These are phyloP conservation scores for Eilema depressum DNA, from an alignment of 2,888 invertebrate genomes.

Conservation along the genomic window DNA sequence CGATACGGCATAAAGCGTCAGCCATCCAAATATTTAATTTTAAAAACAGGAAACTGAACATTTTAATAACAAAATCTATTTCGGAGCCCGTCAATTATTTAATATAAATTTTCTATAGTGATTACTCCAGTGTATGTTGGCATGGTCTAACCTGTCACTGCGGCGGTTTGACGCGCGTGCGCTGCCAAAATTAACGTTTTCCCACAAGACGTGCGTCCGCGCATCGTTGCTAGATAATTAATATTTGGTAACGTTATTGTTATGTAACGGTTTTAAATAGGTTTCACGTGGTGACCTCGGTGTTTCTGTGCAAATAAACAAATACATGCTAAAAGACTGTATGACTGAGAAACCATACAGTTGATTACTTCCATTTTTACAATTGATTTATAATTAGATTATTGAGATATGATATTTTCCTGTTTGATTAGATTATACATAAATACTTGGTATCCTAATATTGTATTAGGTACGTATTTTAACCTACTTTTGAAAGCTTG, in stretches of 20 bases:
- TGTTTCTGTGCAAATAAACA: constrained; percentile 18
- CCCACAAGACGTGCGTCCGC: constrained; percentile 39
- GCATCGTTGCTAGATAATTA: constrained; percentile 44
- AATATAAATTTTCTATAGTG: constrained; percentile 35
- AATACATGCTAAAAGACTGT: constrained; percentile 5
- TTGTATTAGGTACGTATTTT: not conserved
- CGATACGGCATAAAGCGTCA: constrained; percentile 3
- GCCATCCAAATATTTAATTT: constrained; percentile 17
- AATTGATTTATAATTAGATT: not conserved
- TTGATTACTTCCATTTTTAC: not conserved
- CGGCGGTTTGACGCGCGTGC: constrained; percentile 26
- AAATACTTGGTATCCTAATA: not conserved
- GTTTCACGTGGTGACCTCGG: constrained; percentile 27
- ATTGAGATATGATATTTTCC: not conserved
- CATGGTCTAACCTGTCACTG: constrained; percentile 35
- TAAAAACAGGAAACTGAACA: constrained; percentile 16
- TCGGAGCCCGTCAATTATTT: constrained; percentile 40
- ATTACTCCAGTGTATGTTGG: constrained; percentile 44
- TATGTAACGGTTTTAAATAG: constrained; percentile 42
- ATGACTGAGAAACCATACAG: not conserved
- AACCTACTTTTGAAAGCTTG: too few species aligned
- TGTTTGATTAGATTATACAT: not conserved
- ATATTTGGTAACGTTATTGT: constrained; percentile 44
- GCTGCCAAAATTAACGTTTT: constrained; percentile 42
- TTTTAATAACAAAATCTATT: constrained; percentile 35